phyloP scores from a whole-genome alignment of 1,140 invertebrate genomes.

The Achatina immaculata region DNA sequence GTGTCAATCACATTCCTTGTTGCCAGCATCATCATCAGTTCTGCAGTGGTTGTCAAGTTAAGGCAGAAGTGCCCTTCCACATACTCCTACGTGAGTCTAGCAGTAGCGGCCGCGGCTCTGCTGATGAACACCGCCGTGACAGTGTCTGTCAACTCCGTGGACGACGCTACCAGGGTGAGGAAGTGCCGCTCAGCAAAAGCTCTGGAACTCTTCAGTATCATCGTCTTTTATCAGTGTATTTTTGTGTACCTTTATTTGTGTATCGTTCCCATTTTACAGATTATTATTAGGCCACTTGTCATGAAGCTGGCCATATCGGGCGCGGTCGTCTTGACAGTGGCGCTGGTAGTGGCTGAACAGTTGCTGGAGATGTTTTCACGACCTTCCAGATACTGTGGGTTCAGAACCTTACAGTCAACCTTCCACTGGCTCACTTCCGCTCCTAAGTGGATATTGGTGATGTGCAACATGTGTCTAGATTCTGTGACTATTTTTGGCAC shows the following conservation, averaged over 20 bases:
- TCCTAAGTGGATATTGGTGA: not conserved
- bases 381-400: slow-evolving; percentile 18
- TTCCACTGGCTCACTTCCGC: slow-evolving; percentile 30
- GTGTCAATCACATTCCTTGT: not conserved
- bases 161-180: not conserved
- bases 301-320: not conserved
- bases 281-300: not conserved
- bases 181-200: slow-evolving; percentile 18
- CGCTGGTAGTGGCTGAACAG: not conserved
- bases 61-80: too few relatives aligned
- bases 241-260: slow-evolving; percentile 38
- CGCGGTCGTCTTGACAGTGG: not conserved
- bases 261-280: not conserved
- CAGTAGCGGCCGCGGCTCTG: slow-evolving; percentile 6
- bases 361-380: not conserved
- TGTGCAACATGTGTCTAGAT: slow-evolving; percentile 11
- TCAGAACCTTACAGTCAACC: slow-evolving; percentile 6
- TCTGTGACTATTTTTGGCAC: not conserved
- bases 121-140: slow-evolving; percentile 26
- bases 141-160: slow-evolving; percentile 23
- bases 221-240: slow-evolving; percentile 36
- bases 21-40: not conserved
- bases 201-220: slow-evolving; percentile 3
- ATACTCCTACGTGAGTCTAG: slow-evolving; percentile 1
- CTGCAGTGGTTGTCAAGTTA: not conserved